Evolutionary conservation across 2,113 vertebrate genomes (phyloP), one percentile per base, ranked within the genome.

Genomic region (Spheniscus mendiculus): DNA sequence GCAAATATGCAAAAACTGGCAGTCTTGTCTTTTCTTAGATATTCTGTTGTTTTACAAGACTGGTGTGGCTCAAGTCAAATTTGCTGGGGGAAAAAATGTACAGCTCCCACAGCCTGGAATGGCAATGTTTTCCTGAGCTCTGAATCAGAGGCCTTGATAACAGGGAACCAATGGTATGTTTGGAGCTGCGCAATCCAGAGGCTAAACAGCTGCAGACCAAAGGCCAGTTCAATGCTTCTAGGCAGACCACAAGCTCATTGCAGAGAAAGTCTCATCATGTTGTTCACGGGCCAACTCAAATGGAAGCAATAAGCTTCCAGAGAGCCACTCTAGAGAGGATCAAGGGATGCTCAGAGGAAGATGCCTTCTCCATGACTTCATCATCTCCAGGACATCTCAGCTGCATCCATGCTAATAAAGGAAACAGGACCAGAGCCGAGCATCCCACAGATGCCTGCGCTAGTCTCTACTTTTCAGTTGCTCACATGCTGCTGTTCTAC

Each of bases 71-170:
- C 30, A 49, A 77, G 36, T 70, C 13, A 47, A 8, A 66, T 42
- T 86, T 61, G 10, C 78, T 78, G 13, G 34, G n/a, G 8, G 8
- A n/a, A n/a, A 71, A 69, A 90, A 34, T 8, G 49, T 25, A 9
- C 69, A n/a, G 10, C 32, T 79, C 45, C 73, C 78, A 72, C 70
- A 76, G 73, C 14, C 11, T 84, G 87, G 73, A 47, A 79, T 36
- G 77, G 19, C 73, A 90, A n/a, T 6, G 22, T 73, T 79, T 83
- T 42, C 78, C 85, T 30, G 65, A 93, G 63, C 84, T 82, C 81
- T 95, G 96, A 96, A 79, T 95, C 91, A 91, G 62, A 90, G 58
- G 53, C 66, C 69, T 85, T 89, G 82, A 85, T 90, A 85, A 90
- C 71, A 95, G 87, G 78, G 66, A 56, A 9, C 34, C 38, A 12